These are phyloP conservation scores for Pseudococcus longispinus DNA, from an alignment of 2,888 invertebrate species.

Conservation along the genomic window DNA sequence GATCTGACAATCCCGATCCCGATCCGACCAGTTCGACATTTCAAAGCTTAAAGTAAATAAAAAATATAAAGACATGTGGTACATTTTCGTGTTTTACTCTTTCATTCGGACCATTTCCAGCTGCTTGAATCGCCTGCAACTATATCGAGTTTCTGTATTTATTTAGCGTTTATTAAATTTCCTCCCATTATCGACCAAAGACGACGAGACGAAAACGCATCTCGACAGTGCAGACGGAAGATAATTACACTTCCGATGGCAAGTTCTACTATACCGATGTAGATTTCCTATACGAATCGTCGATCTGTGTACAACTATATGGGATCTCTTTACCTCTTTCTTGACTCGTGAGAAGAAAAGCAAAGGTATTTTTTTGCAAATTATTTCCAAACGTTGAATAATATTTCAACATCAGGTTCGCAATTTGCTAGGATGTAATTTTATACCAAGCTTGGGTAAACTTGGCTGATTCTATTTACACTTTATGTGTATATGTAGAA, in stretches of 20 bases:
- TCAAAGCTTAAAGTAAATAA: constrained; percentile 23
- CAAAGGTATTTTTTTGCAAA: background rate
- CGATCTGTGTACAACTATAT: no score
- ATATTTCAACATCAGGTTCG: no score
- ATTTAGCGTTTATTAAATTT: constrained; percentile 35
- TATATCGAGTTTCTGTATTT: constrained; percentile 25
- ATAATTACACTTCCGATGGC: background rate
- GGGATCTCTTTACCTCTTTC: no score
- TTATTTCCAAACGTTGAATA: background rate
- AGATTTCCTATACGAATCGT: no score
- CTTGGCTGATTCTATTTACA: background rate
- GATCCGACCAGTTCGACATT: constrained; percentile 14
- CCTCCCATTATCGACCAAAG: background rate
- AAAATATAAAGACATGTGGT: constrained; percentile 43
- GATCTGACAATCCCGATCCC: no score
- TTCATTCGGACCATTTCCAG: constrained; percentile 33
- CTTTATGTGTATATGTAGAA: background rate
- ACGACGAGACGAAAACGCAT: background rate
- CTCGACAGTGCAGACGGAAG: background rate
- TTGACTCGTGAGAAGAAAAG: no score
- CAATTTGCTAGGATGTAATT: background rate
- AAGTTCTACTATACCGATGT: background rate
- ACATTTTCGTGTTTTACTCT: constrained; percentile 40
- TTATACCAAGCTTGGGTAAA: background rate
- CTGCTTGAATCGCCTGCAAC: constrained; percentile 38